Evolutionary conservation across 2,888 invertebrate species (phyloP).

Genomic region (Amphipoea lucens): DNA sequence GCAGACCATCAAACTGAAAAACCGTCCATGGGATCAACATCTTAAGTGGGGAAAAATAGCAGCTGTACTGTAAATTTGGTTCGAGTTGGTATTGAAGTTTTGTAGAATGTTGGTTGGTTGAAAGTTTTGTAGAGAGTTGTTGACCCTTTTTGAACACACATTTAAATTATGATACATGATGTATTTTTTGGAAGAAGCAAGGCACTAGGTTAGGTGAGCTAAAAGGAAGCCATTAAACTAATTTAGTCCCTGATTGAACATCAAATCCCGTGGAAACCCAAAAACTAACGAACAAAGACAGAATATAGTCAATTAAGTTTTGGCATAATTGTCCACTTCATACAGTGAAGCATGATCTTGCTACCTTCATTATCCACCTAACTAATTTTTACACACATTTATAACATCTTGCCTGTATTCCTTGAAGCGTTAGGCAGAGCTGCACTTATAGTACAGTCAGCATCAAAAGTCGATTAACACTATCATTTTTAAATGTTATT

Average conservation of each 20-base stretch:
- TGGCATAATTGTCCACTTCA: not conserved
- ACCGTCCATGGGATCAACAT: not conserved
- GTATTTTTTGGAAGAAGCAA: not conserved
- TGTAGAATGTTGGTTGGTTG: not conserved
- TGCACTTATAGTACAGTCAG: too few relatives aligned
- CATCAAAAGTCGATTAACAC: too few relatives aligned
- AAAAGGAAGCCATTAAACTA: not conserved
- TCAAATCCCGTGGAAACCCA: not conserved
- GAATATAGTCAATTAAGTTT: not conserved
- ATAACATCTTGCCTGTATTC: too few relatives aligned
- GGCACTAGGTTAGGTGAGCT: not conserved
- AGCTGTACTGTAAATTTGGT: not conserved
- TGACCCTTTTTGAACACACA: not conserved
- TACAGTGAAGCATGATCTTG: not conserved
- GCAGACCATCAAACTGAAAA: not conserved
- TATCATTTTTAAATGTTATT: too few relatives aligned
- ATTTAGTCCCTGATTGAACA: not conserved
- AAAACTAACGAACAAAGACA: not conserved
- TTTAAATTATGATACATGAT: not conserved
- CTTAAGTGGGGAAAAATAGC: not conserved
- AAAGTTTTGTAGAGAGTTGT: not conserved
- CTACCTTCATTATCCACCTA: not conserved
- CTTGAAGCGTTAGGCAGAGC: too few relatives aligned
- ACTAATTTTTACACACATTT: too few relatives aligned
- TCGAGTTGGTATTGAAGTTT: not conserved